Evolutionary conservation across 2,113 vertebrate genomes (phyloP).

Genomic region (Archilochus colubris): DNA sequence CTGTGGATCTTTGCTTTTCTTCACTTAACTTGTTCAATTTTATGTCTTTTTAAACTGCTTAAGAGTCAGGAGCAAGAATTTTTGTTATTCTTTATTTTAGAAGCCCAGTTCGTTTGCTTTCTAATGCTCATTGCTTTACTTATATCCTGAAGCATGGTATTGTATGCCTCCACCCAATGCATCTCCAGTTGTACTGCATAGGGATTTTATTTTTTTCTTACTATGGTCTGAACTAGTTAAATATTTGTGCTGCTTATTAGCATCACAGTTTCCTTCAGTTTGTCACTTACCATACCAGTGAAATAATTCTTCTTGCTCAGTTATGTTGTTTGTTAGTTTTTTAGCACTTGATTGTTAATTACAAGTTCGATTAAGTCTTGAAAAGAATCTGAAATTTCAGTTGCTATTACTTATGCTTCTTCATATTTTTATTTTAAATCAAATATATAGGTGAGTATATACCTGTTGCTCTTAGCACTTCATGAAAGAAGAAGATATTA

Average conservation of each 20-base stretch:
- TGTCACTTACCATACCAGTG: not conserved
- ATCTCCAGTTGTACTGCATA: not conserved
- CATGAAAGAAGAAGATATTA: not conserved
- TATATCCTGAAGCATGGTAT: not conserved
- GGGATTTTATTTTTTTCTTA: not conserved
- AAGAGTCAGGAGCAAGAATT: not conserved
- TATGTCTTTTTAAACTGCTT: not conserved
- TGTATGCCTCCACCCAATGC: not conserved
- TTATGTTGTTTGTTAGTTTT: not conserved
- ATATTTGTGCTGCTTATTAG: not conserved
- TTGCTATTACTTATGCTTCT: not conserved
- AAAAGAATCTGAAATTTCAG: not conserved
- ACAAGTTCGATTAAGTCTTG: not conserved
- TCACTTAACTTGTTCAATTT: not conserved
- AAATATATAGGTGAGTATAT: not conserved
- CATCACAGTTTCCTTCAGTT: not conserved
- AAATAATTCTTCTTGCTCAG: not conserved
- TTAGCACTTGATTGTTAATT: not conserved
- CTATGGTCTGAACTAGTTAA: not conserved
- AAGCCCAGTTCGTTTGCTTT: not conserved
- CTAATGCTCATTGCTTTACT: not conserved
- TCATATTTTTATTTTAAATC: not conserved
- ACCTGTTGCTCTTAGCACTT: not conserved
- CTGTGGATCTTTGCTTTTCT: not conserved
- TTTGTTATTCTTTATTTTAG: not conserved